These are phyloP conservation scores for Drosophila greeni DNA, from an alignment of 2,888 invertebrate species.

Conservation along the genomic window DNA sequence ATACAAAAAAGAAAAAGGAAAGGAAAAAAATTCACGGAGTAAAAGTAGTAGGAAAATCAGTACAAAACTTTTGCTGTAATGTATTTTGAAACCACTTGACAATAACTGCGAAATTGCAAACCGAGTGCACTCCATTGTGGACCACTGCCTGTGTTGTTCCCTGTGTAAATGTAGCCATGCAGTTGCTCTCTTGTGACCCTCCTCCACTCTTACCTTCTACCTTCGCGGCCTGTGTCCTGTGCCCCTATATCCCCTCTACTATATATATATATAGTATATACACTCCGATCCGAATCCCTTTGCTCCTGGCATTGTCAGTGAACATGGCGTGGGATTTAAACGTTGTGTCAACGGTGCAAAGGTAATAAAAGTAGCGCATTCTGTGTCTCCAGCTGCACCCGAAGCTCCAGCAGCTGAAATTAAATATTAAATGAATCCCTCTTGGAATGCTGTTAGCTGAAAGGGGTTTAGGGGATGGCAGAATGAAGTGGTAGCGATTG, in stretches of 20 bases:
- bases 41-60: constrained; percentile 23
- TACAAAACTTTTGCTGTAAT: constrained; percentile 39
- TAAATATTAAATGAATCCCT: constrained; percentile 68
- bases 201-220: neutral
- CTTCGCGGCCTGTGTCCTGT: constrained; percentile 1
- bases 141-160: constrained; percentile 20
- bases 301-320: constrained; percentile 53
- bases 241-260: constrained; percentile 1
- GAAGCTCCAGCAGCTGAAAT: constrained; percentile 46
- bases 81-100: constrained; percentile 68
- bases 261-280: constrained; percentile 23
- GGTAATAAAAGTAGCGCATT: constrained; percentile 67
- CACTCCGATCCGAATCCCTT: constrained; percentile 27
- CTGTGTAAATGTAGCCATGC: constrained; percentile 50
- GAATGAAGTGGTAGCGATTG: constrained; percentile 9
- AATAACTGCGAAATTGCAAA: constrained; percentile 64
- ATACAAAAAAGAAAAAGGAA: neutral
- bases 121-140: constrained; percentile 43
- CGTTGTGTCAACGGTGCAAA: constrained; percentile 64
- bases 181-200: constrained; percentile 29
- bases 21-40: neutral
- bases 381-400: constrained; percentile 20
- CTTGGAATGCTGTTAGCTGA: constrained; percentile 33
- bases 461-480: constrained; percentile 22
- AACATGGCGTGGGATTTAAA: constrained; percentile 60